Conservation (phyloP, 2,888 invertebrate species). For the Aporophyla nigra region DNA sequence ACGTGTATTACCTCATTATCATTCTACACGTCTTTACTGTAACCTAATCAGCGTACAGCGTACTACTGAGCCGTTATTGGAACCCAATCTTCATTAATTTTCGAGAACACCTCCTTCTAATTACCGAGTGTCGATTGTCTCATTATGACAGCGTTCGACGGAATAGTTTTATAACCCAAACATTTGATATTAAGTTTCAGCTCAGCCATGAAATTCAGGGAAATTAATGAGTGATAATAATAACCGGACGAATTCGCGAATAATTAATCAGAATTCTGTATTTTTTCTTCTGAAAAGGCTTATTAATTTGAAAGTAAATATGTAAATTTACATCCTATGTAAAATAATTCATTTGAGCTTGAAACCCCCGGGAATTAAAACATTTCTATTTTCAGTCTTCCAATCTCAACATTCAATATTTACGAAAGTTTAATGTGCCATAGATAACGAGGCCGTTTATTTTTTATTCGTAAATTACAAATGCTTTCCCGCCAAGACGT, state of each 20-base stretch:
- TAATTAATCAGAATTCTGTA: not conserved
- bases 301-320: not conserved
- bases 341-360: not conserved
- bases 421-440: slow-evolving; percentile 5
- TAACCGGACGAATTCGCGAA: not conserved
- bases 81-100: slow-evolving; percentile 8
- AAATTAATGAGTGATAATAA: not conserved
- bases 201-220: not conserved
- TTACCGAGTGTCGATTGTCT: slow-evolving; percentile 17
- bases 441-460: slow-evolving; percentile 8
- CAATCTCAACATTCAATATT: slow-evolving; percentile 26
- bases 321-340: too few species aligned
- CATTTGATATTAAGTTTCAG: not conserved
- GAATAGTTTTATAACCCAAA: slow-evolving; percentile 12
- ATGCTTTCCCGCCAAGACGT: not conserved
- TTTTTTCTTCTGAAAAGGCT: not conserved
- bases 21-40: not conserved
- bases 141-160: not conserved
- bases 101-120: slow-evolving; percentile 10
- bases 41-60: not conserved
- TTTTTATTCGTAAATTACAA: slow-evolving; percentile 8
- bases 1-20: not conserved
- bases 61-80: slow-evolving; percentile 4
- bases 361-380: not conserved
- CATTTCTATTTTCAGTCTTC: not conserved